Percentiles rank a stretch among this genome's conserved stretches.
phyloP scores from a whole-genome alignment of 2,888 invertebrate species.

The Trissolcus brochymenae region DNA sequence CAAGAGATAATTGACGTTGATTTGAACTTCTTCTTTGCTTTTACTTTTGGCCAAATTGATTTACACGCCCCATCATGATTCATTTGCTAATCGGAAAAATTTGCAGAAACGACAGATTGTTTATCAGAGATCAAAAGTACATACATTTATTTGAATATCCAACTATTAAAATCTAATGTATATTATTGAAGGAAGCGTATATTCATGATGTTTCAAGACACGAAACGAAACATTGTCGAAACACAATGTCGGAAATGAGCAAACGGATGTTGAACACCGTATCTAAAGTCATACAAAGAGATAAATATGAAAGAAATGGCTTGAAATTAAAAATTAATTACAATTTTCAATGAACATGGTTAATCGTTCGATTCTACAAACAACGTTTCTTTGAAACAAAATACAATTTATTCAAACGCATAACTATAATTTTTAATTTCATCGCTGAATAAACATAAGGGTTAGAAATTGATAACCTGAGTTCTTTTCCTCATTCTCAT shows the following conservation, averaged over 20 bases:
- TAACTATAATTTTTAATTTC: conserved; percentile 26
- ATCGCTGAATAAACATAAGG: conserved; percentile 12
- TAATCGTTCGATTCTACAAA: background rate
- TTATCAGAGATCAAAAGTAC: background rate
- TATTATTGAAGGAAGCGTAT: background rate
- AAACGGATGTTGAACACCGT: conserved; percentile 19
- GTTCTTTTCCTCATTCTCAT: background rate
- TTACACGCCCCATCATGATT: conserved; percentile 28
- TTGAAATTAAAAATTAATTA: conserved; percentile 32
- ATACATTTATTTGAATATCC: background rate
- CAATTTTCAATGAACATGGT: conserved; percentile 5
- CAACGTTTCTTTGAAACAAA: background rate
- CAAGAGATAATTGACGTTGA: background rate
- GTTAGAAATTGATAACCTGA: background rate
- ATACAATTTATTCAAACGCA: background rate
- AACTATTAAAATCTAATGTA: background rate
- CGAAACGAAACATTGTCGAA: conserved; percentile 21
- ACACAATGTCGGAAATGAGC: conserved; percentile 22
- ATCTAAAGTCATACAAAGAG: conserved; percentile 27
- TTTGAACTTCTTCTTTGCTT: background rate
- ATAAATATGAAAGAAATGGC: conserved; percentile 24
- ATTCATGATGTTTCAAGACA: conserved; percentile 24
- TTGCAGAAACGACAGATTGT: no score
- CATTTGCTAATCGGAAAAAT: conserved; percentile 13
- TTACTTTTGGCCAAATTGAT: conserved; percentile 7